A percentile compares a stretch with the other conserved stretches of the same genome.
Evolutionary conservation across 2,113 vertebrate species (phyloP).

Genomic region (Semicossyphus pulcher): DNA sequence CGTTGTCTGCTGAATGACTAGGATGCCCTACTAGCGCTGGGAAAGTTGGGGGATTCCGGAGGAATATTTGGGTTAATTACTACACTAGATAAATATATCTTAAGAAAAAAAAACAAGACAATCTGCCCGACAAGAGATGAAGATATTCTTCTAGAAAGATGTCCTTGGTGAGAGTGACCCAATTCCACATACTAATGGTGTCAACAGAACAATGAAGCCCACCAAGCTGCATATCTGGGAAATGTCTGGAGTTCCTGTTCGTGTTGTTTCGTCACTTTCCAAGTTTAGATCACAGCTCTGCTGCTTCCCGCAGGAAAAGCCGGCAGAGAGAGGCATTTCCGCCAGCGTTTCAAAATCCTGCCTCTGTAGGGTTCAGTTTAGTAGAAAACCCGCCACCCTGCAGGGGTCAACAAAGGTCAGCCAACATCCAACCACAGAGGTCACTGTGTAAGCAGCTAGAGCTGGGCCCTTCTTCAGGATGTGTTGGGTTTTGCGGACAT

Average conservation of each 20-base stretch:
- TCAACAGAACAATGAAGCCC: conserved; percentile 66
- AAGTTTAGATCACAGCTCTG: conserved; percentile 80
- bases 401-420: conserved; percentile 65
- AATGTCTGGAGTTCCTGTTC: conserved; percentile 81
- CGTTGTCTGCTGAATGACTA: conserved; percentile 60
- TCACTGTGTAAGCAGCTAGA: conserved; percentile 16
- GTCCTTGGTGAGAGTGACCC: neutral
- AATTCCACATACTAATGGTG: conserved; percentile 34
- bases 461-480: conserved; percentile 11
- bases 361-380: conserved; percentile 23
- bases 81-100: too few relatives aligned
- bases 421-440: conserved; percentile 38
- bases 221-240: conserved; percentile 65
- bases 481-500: conserved; percentile 60
- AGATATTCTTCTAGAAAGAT: neutral
- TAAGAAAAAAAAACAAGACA: too few relatives aligned
- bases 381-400: conserved; percentile 38
- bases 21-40: neutral
- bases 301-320: conserved; percentile 80
- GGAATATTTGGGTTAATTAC: too few relatives aligned
- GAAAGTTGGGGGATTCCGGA: too few relatives aligned
- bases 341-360: conserved; percentile 62
- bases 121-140: neutral
- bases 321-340: conserved; percentile 79
- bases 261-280: conserved; percentile 80